Percentiles rank a stretch among this genome's conserved stretches.
phyloP scores from a whole-genome alignment of 2,888 invertebrate species.

The Pachycephus smyrnensis region DNA sequence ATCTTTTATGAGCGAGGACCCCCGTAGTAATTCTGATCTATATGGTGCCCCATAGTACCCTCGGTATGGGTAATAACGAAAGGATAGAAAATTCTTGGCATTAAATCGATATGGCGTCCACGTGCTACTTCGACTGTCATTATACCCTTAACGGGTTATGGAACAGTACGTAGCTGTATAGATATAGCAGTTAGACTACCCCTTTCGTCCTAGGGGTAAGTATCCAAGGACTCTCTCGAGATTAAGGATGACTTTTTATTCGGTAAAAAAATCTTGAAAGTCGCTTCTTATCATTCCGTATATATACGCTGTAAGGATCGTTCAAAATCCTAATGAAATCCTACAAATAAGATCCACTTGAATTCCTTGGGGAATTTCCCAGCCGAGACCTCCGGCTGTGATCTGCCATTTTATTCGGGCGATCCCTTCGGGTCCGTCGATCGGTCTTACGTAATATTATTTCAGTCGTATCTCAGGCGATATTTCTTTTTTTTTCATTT shows the following conservation, averaged over 20 bases:
- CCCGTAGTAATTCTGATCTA: not conserved
- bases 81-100: not conserved
- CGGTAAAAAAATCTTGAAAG: slow-evolving; percentile 32
- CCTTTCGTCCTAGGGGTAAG: no score
- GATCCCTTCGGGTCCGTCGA: no score
- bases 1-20: not conserved
- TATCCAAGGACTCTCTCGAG: slow-evolving; percentile 3
- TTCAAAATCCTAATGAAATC: not conserved
- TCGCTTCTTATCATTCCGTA: slow-evolving; percentile 22
- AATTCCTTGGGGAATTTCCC: no score
- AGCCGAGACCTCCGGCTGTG: no score
- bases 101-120: not conserved
- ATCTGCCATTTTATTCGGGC: no score
- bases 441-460: no score
- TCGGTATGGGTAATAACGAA: not conserved
- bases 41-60: not conserved
- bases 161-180: no score
- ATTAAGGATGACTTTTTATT: slow-evolving; percentile 28
- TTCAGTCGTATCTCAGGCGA: accelerated
- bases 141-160: no score
- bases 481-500: no score
- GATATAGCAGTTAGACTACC: no score
- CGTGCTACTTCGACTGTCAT: not conserved
- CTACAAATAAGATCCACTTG: not conserved
- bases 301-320: not conserved